Evolutionary conservation across 2,113 vertebrate genomes (phyloP), one percentile per base, ranked within the genome.

Genomic region (Lophotis ruficrista): DNA sequence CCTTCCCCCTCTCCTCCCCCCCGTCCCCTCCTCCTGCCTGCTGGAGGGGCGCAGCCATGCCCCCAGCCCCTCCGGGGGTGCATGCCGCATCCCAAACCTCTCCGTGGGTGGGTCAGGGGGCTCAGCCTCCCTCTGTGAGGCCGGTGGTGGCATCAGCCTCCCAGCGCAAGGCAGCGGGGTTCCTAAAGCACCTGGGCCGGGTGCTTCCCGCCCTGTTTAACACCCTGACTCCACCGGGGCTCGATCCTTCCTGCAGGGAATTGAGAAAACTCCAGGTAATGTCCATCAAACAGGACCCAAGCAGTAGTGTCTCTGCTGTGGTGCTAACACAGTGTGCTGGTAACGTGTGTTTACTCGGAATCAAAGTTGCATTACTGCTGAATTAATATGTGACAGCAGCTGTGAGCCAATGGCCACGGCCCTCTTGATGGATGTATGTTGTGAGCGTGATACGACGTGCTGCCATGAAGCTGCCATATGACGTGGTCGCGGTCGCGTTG

Each of bases 161-260:
- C 19, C 61, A 35, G 50, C 3, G 45, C 69, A 14, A 35, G 69
- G 72, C 58, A 81, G 90, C 72, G 83, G 90, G 68, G 68, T 9
- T 65, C 87, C 30, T 23, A 6, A 28, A 88, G 56, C 60, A 31
- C 69, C 75, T 58, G 43, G 4, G 8, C 48, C 60, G 79, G 30
- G 24, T 83, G 72, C 68, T 48, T 38, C 65, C 2, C 6, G 18
- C 80, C 48, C 73, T 81, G 68, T 65, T 60, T 61, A 30, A 45
- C 57, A 54, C 22, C 7, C 0, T 9, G 56, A 61, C 72, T 82
- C 69, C 28, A 0, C 14, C 7, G 4, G 38, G 60, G 43, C 73
- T 56, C 60, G 30, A 61, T 70, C 33, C 19, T 16, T 21, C 53
- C 31, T 8, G 47, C 45, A 41, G 20, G 10, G 60, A 78, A 70